Base-by-base conservation (phyloP, 2,888 invertebrate genomes). In the Neoaliturus tenellus region DNA sequence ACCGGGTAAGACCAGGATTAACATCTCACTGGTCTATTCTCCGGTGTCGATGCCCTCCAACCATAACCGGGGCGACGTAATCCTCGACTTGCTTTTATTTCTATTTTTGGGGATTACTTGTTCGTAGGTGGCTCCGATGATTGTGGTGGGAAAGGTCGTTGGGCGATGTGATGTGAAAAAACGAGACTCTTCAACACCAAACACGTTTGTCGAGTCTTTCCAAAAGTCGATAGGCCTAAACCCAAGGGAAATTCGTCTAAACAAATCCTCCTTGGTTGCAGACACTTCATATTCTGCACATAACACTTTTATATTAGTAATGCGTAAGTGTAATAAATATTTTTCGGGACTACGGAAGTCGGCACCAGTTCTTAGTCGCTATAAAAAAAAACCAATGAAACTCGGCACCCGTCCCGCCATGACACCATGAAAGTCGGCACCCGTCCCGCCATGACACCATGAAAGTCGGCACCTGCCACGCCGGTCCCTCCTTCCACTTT, bases 11-110 rank as follows among this genome's bases (percentile, higher is more conserved):
- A 39, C 71, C 25, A 23, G 41, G 71, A 39, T 71, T 71, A 71
- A 71, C 71, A 67, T 71, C 35, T 71, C 39, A 33, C 67, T 62
- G 62, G 62, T 62, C 67, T 62, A 62, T 62, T 62, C 62, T 62
- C 62, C 62, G 8, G 31, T 62, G 71, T 71, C 71, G 71, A 71
- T 71, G 41, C 35, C 71, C 35, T 28, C 71, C 25, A 25, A 35
- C 8, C 28, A 31, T 62, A 62, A 28, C 62, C 62, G 3, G 23
- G 14, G 51, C 35, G 35, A 10, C 17, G 55, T 55, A 55, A 55
- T 20, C 55, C 25, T 25, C 20, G 3, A 20, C 2, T 23, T 55
- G 55, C 31, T 62, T 62, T 62, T 62, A 62, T 62, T 62, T 62
- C 62, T 28, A 28, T 62, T 62, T 62, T 62, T 31, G 20, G 25